phyloP scores from a whole-genome alignment of 2,113 vertebrate genomes.

The Serinus canaria region DNA sequence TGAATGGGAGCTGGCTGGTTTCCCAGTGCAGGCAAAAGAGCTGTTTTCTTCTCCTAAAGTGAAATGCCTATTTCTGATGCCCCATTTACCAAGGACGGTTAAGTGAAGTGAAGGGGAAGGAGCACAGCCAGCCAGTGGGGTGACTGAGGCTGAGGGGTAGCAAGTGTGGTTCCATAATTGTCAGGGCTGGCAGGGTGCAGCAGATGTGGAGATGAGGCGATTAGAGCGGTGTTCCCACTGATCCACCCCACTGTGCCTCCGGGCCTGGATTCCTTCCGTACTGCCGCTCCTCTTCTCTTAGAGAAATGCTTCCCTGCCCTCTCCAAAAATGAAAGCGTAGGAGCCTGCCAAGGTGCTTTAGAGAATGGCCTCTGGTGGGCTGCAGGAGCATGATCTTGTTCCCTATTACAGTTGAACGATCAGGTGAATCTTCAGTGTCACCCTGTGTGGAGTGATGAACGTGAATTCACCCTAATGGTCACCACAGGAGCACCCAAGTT shows the following conservation, averaged over 20 bases:
- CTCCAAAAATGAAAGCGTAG: background rate
- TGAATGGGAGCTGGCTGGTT: background rate
- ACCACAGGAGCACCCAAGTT: fast-evolving
- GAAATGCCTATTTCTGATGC: background rate
- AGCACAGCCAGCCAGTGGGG: background rate
- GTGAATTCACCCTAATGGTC: fast-evolving
- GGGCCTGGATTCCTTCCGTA: background rate
- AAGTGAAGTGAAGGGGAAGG: background rate
- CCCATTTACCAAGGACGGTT: fast-evolving
- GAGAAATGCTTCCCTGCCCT: background rate
- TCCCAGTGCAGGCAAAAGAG: background rate
- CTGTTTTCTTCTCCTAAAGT: background rate
- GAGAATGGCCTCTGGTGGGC: background rate
- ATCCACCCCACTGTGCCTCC: background rate
- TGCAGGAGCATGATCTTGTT: fast-evolving
- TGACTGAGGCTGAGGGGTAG: background rate
- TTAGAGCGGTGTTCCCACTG: fast-evolving
- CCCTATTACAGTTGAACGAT: fast-evolving
- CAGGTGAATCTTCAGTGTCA: fast-evolving
- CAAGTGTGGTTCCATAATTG: background rate
- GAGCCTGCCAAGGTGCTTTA: background rate
- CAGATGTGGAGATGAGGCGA: background rate
- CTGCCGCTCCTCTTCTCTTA: background rate
- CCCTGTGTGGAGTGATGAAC: fast-evolving
- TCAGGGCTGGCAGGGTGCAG: background rate